Conservation (phyloP, 2,888 invertebrate species). For the Luperina testacea region DNA sequence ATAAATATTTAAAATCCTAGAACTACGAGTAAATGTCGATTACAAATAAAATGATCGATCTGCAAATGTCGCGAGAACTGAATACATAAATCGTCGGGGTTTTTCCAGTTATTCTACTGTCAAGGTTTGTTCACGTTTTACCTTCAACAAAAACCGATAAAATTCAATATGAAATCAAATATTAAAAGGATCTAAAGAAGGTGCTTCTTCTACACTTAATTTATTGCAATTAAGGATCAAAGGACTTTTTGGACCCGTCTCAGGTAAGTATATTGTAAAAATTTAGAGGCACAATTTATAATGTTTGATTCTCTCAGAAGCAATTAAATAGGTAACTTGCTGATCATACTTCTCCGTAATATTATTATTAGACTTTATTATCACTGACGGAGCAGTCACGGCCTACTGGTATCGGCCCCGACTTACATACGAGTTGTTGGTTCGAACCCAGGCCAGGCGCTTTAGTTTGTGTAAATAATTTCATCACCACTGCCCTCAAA, state of each 20-base stretch:
- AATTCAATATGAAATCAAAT: conserved; percentile 3
- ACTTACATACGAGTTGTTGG: too few relatives aligned
- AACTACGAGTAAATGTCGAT: not conserved
- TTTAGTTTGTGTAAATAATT: too few relatives aligned
- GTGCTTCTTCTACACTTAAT: not conserved
- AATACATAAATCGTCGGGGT: not conserved
- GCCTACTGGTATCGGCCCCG: too few relatives aligned
- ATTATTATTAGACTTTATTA: conserved; percentile 16
- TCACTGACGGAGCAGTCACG: not conserved
- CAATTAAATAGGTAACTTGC: not conserved
- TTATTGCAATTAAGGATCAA: conserved; percentile 24
- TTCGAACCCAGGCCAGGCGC: too few relatives aligned
- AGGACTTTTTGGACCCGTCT: not conserved
- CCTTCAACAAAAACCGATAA: not conserved
- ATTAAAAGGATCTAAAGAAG: not conserved
- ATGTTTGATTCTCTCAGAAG: not conserved
- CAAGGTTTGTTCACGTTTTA: not conserved
- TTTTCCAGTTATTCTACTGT: not conserved
- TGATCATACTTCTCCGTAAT: not conserved
- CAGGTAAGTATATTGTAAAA: not conserved
- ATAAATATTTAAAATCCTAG: not conserved
- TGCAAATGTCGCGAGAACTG: not conserved
- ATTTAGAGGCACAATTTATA: conserved; percentile 1
- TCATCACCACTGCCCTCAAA: not conserved
- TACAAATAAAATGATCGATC: not conserved